phyloP scores from a whole-genome alignment of 2,888 invertebrate species.

The Spisula solida region DNA sequence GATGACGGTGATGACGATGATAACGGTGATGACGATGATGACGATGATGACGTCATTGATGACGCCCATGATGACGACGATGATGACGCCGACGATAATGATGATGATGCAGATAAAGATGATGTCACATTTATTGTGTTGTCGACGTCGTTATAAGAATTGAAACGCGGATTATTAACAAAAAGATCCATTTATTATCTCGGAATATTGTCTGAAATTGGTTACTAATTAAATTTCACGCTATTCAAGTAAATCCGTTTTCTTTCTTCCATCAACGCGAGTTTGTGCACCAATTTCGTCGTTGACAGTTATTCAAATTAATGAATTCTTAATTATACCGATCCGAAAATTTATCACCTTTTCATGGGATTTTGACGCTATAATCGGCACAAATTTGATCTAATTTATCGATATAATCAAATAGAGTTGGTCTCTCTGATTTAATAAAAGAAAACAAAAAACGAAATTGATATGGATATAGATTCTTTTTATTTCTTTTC shows the following conservation, averaged over 20 bases:
- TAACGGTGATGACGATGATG: neutral
- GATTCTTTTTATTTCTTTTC: slow-evolving; percentile 69
- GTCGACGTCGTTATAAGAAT: neutral
- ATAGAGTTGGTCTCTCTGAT: slow-evolving; percentile 62
- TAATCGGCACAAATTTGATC: slow-evolving; percentile 66
- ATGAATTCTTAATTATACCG: slow-evolving; percentile 71
- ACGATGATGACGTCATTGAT: neutral
- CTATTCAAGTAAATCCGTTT: slow-evolving; percentile 33
- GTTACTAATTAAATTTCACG: slow-evolving; percentile 22
- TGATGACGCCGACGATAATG: neutral
- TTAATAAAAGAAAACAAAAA: slow-evolving; percentile 69
- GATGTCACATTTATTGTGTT: neutral
- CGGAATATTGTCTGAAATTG: slow-evolving; percentile 1
- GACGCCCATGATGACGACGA: neutral
- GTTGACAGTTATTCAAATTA: slow-evolving; percentile 72
- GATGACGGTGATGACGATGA: too few species aligned
- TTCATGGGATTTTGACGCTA: slow-evolving; percentile 67
- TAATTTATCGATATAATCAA: slow-evolving; percentile 71
- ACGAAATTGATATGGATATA: slow-evolving; percentile 62
- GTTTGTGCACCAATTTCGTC: slow-evolving; percentile 46
- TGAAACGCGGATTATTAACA: neutral
- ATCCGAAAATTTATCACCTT: slow-evolving; percentile 70
- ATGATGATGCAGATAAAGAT: neutral
- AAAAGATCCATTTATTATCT: slow-evolving; percentile 1
- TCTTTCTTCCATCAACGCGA: neutral